Evolutionary conservation across 2,113 vertebrate species (phyloP).

Genomic region (Trogon melanurus): DNA sequence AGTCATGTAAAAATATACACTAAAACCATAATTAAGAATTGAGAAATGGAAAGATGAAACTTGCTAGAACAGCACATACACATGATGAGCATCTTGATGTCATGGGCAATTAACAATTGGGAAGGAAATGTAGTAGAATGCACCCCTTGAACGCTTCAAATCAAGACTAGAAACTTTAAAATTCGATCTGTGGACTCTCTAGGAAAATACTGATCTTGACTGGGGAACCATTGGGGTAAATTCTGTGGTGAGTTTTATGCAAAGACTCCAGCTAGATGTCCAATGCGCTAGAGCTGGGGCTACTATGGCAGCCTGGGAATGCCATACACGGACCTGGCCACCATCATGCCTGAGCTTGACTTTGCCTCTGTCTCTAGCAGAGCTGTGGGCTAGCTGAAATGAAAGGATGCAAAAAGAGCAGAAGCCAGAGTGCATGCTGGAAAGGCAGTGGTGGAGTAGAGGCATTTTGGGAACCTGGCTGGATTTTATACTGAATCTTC

Average conservation of each 20-base stretch:
- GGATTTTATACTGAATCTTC: background rate
- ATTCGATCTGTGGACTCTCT: background rate
- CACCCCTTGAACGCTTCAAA: background rate
- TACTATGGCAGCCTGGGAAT: background rate
- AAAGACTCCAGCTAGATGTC: background rate
- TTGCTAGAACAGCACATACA: background rate
- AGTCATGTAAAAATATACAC: background rate
- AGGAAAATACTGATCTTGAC: background rate
- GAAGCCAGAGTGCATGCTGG: background rate
- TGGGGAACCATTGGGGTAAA: background rate
- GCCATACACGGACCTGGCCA: background rate
- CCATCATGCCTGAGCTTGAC: background rate
- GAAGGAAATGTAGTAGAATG: background rate
- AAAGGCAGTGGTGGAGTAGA: background rate
- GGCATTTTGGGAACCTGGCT: background rate
- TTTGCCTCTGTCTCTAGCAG: background rate
- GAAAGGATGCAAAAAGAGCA: background rate
- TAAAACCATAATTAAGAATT: background rate
- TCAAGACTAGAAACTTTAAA: background rate
- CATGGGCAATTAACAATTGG: background rate
- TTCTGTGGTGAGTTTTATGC: background rate
- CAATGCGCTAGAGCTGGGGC: accelerated
- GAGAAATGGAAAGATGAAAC: background rate
- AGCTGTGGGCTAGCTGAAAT: background rate
- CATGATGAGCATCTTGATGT: background rate